A percentile compares a stretch with the other conserved stretches of the same genome.
Conservation (phyloP, 2,888 invertebrate species). For the Thera obeliscata region DNA sequence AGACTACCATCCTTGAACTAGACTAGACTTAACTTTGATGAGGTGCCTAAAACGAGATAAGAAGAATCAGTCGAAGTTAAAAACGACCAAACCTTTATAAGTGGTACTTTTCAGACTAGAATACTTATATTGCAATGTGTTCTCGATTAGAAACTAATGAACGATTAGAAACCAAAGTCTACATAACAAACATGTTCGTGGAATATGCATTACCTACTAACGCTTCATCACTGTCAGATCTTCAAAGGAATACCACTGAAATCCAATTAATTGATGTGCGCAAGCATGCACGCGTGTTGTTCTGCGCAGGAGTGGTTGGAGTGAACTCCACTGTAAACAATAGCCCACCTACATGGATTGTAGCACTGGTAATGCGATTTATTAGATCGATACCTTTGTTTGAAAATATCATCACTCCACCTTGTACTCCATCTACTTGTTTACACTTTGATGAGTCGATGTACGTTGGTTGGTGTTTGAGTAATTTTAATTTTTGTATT, state of each 20-base stretch:
- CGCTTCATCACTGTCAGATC: conserved; percentile 8
- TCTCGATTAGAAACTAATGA: background rate
- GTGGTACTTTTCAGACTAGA: too few relatives aligned
- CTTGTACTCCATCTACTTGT: background rate
- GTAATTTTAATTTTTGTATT: too few relatives aligned
- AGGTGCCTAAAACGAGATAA: too few relatives aligned
- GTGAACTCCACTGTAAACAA: conserved; percentile 6
- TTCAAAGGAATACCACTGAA: conserved; percentile 10
- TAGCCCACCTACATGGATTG: background rate
- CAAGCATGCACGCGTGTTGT: background rate
- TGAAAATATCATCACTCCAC: background rate
- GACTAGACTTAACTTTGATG: too few relatives aligned
- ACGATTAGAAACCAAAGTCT: background rate
- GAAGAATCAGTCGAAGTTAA: too few relatives aligned
- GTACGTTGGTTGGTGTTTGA: background rate
- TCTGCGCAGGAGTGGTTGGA: conserved; percentile 1
- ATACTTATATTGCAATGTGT: too few relatives aligned
- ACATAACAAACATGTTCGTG: background rate
- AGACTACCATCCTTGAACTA: too few relatives aligned
- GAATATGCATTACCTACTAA: background rate
- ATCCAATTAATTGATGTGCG: conserved; percentile 1
- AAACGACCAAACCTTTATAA: background rate
- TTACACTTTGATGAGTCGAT: background rate
- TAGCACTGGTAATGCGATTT: background rate
- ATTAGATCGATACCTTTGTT: background rate